Base-by-base conservation (phyloP, 2,797 vertebrate species). In the Sciaenops ocellatus region DNA sequence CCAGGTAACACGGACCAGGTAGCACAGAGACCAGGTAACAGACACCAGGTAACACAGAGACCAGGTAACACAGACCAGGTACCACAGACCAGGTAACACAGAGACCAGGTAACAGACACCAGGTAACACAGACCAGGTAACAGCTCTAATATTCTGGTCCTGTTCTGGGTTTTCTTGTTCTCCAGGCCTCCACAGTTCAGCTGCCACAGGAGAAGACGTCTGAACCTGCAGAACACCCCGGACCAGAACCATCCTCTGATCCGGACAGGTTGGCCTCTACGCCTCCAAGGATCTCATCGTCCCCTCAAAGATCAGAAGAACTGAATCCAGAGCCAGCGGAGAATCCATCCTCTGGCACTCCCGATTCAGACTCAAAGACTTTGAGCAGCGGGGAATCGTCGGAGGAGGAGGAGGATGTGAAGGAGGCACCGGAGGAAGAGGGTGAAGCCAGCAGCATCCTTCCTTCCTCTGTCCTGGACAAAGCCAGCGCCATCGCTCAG, bases 391-490 rank as follows among this genome's bases (percentile, higher is more conserved):
- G 94, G 6, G 96, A 97, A 13, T 95, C 94, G 0, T 97, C 97
- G 0, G 94, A 95, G 20, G 94, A 95, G 0, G 95, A 95, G 17
- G 93, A 96, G 1, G 92, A 95, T 0, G 95, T 93, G 1, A 85
- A 93, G 11, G 94, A 84, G 0, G 85, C 63, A 0, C 56, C 47
- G 1, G 81, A 56, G 4, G 69, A 70, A 10, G 79, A 65, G 46
- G 71, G 46, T 5, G 85, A 87, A 44, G 46, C 93, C 0, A 20
- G 75, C 71, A 97, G 97, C 82, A 97, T 99, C 79, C 95, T 99
- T 11, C 98, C 97, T 0, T 95, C 97, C 4, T 99, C 98, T 0
- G 97, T 99, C 74, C 93, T 99, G 69, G 96, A 97, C 82, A 95
- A 96, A 86, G 97, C 98, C 73, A 94, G 96, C 0, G 83, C 94